Base-by-base conservation (phyloP, 2,888 invertebrate genomes). In the Cataglyphis albicans region DNA sequence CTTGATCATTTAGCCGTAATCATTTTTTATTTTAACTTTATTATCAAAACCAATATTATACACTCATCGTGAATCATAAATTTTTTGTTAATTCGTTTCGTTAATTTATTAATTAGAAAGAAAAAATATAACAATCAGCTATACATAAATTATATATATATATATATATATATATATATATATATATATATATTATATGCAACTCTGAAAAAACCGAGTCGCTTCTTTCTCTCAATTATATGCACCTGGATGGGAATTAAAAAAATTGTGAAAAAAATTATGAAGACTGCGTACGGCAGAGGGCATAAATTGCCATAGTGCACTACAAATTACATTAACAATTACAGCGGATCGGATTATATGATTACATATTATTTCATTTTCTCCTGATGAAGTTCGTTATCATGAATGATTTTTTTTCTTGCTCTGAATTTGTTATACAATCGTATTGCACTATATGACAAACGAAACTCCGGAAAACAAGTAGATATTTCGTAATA, bases 401-500 rank as follows among this genome's bases (percentile, higher is more conserved):
- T 52, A 75, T 65, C 38, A 15, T 12, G 21, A 75, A 65, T 18
- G 25, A 15, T 21, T 57, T 57, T 35, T 2, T 9, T 63, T 78
- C 38, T 57, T 21, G 25, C 61, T 52, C 61, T 15, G 48, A 32
- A 67, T 76, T 55, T 55, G 38, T 76, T 76, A 76, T 76, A 76
- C 76, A 76, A 76, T 76, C 52, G n/a, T 68, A 32, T 52, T 44
- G 75, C 52, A 55, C 35, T 76, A 38, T 68, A n/a, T n/a, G 70
- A 55, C 68, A 68, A 25, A 67, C 76, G 35, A 68, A 76, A 76
- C 52, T 38, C 52, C 9, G 29, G 68, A n/a, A 68, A 68, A 75
- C 52, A 38, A 68, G 25, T 41, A 41, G 35, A 52, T 73, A 83
- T 87, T 88, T 85, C 82, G 74, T 52, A 88, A 80, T 65, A 70